These are phyloP conservation scores for Eumeta japonica DNA, from an alignment of 1,140 invertebrate genomes.

Conservation along the genomic window DNA sequence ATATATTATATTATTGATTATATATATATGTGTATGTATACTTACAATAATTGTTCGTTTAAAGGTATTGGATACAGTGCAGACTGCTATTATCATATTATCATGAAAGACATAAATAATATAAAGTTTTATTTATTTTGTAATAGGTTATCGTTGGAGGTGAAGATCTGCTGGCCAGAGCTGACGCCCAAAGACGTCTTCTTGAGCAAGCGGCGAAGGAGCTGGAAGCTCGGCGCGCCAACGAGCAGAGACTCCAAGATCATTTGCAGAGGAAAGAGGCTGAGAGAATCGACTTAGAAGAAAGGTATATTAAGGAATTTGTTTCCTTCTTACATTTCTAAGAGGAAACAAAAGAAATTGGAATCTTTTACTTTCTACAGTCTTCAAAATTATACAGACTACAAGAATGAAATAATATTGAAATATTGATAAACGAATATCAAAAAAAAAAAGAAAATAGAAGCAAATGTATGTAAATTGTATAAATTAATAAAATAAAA, in stretches of 20 bases:
- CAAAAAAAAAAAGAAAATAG: too few species aligned
- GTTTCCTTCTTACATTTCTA: too few species aligned
- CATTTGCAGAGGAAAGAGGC: constrained; percentile 86
- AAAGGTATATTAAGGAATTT: too few species aligned
- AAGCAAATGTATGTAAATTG: too few species aligned
- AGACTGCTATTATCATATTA: constrained; percentile 78
- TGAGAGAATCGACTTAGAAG: constrained; percentile 93
- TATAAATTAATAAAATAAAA: too few species aligned
- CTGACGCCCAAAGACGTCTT: constrained; percentile 88
- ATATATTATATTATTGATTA: too few species aligned
- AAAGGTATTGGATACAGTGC: constrained; percentile 93
- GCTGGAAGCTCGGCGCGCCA: constrained; percentile 78
- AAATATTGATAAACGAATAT: too few species aligned
- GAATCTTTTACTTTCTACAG: too few species aligned
- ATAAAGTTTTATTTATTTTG: constrained; percentile 78
- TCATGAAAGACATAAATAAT: constrained; percentile 73
- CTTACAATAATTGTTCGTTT: too few species aligned
- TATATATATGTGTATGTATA: constrained; percentile 97
- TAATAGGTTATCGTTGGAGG: constrained; percentile 97
- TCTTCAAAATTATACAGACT: too few species aligned
- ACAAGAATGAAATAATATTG: too few species aligned
- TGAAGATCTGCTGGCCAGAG: constrained; percentile 97
- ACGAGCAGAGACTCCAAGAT: constrained; percentile 80
- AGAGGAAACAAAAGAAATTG: too few species aligned
- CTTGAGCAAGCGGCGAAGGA: constrained; percentile 89